A percentile compares a stretch with the other conserved stretches of the same genome.
These are phyloP conservation scores for Betta splendens DNA, from an alignment of 2,797 vertebrate genomes.

Conservation along the genomic window DNA sequence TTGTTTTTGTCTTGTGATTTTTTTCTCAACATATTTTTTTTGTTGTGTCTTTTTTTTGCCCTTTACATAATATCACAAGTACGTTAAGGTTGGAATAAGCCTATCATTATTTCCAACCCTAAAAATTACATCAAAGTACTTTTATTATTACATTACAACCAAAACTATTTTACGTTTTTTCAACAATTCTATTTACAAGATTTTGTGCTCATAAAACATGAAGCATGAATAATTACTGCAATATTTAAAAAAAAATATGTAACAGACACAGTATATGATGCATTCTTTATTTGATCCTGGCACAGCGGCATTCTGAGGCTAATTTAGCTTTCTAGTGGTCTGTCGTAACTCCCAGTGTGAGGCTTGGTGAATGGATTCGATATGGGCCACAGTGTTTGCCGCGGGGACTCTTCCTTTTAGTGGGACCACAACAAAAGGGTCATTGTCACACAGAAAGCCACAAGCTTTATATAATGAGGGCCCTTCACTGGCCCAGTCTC, in stretches of 20 bases:
- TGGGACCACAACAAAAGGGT: conserved; percentile 75
- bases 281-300: no score
- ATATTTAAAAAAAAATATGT: no score
- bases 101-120: conserved; percentile 4
- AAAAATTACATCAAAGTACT: background rate
- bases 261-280: no score
- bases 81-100: conserved; percentile 13
- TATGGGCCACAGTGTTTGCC: conserved; percentile 75
- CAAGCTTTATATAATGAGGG: conserved; percentile 76
- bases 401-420: conserved; percentile 74
- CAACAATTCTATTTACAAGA: background rate
- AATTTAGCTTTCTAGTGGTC: conserved; percentile 48
- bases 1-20: no score
- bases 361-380: conserved; percentile 75
- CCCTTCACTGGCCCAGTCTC: conserved; percentile 61
- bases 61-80: background rate
- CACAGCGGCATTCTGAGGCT: conserved; percentile 30
- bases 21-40: background rate
- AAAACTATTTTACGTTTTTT: background rate
- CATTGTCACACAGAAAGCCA: conserved; percentile 75
- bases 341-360: conserved; percentile 59
- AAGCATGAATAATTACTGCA: background rate
- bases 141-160: background rate
- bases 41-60: background rate
- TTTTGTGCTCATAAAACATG: background rate